Conservation (phyloP, 2,113 vertebrate species). For the Saguinus midas region DNA sequence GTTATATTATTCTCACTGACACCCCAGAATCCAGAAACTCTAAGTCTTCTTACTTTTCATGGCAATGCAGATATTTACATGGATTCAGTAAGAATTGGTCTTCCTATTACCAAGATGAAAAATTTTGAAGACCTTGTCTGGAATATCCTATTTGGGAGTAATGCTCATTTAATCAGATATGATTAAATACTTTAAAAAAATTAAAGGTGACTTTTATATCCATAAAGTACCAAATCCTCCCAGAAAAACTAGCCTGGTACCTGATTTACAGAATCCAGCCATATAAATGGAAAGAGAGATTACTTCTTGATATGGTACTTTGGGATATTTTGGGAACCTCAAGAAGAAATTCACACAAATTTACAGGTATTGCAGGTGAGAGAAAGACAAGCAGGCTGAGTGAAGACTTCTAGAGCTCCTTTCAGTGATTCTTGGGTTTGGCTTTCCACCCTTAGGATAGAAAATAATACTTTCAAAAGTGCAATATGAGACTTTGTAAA, state of each 20-base stretch:
- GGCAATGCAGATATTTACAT: neutral
- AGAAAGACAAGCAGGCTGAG: neutral
- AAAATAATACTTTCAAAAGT: neutral
- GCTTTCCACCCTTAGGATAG: neutral
- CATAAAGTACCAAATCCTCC: neutral
- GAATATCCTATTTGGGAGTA: neutral
- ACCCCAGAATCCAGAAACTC: neutral
- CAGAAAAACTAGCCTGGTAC: neutral
- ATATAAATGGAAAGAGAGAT: neutral
- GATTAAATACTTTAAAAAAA: neutral
- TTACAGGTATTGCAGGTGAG: neutral
- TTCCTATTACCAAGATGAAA: neutral
- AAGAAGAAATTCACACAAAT: neutral
- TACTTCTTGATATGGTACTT: neutral
- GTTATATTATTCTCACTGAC: neutral
- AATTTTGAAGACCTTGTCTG: neutral
- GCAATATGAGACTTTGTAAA: neutral
- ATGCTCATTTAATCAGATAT: neutral
- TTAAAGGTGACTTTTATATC: neutral
- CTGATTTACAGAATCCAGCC: neutral
- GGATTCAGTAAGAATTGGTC: neutral
- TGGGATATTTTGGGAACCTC: neutral
- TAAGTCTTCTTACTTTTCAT: neutral
- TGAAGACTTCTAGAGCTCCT: no score
- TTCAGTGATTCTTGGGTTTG: neutral